Evolutionary conservation across 2,797 vertebrate species (phyloP), one percentile per base, ranked within the genome.

Genomic region (Paedocypris micromegethes): DNA sequence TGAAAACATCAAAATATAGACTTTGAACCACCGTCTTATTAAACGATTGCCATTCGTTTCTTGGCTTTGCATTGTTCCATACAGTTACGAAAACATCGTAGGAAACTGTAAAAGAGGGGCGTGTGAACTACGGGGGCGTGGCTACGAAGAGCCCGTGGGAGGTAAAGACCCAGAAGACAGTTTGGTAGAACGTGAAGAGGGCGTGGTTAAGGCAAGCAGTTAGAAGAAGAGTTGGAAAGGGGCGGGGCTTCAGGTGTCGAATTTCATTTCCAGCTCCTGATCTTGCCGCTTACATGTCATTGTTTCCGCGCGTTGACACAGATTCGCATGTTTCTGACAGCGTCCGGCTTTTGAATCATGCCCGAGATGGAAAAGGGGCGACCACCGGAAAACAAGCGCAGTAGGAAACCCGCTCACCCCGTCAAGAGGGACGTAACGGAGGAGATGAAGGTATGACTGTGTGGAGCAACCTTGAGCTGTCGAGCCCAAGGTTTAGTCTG

Each of bases 301-400:
- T 75, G 67, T 70, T 62, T 55, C 64, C 57, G 53, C 57, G 48
- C 55, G 45, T 46, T 55, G 64, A 49, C 64, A 39, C 7, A 84
- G 75, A 79, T 81, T 68, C 80, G 78, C 78, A 77, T 85, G 85
- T 82, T 86, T 84, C 81, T 86, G 86, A 87, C 86, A 83, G 83
- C 79, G 77, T 78, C 78, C 78, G 79, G 9, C 37, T 23, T 42
- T 72, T 58, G 93, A 90, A 94, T 91, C 92, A 96, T 95, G 93
- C 93, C 93, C 92, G 94, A 96, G 91, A 96, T 95, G 94, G 95
- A 97, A 90, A 95, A 94, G 89, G 93, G 93, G 80, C 94, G 94
- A 92, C 92, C 95, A 72, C 92, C 95, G 74, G 95, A 98, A 93
- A 96, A 93, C 89, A 98, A 97, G 86, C 89, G 95, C 83, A 97